These are phyloP conservation scores for Galeopterus variegatus DNA, from an alignment of 2,113 vertebrate genomes.

Conservation along the genomic window DNA sequence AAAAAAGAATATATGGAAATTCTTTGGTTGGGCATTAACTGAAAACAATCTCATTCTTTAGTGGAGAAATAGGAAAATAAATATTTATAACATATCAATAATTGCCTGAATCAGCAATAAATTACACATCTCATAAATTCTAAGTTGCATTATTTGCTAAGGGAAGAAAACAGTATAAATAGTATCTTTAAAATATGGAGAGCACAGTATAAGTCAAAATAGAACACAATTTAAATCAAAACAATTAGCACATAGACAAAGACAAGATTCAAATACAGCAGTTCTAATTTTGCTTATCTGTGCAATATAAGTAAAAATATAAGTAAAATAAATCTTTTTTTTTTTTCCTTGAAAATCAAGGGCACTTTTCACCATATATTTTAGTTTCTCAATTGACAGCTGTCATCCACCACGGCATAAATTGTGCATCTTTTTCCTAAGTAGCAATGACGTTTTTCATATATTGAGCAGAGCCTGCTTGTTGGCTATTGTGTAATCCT, in stretches of 20 bases:
- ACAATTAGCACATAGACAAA: not conserved
- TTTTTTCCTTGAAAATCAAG: not conserved
- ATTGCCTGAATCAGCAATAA: not conserved
- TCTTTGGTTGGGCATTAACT: not conserved
- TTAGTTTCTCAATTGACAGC: not conserved
- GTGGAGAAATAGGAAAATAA: conserved; percentile 24
- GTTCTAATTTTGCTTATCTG: not conserved
- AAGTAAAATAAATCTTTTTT: not conserved
- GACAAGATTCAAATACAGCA: not conserved
- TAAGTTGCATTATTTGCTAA: not conserved
- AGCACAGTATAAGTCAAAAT: not conserved
- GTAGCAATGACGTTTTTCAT: not conserved
- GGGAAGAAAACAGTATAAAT: not conserved
- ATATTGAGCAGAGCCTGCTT: not conserved
- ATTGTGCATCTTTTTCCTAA: not conserved
- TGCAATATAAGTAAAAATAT: conserved; percentile 13
- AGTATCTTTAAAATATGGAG: not conserved
- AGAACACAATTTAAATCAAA: not conserved
- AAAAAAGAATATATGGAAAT: conserved; percentile 13
- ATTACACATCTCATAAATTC: not conserved
- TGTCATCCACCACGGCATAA: not conserved
- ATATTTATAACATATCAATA: not conserved
- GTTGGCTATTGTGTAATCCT: conserved; percentile 20
- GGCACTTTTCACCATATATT: not conserved
- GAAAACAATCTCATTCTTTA: not conserved